phyloP scores from a whole-genome alignment of 1,140 invertebrate species.

The Aphis gossypii region DNA sequence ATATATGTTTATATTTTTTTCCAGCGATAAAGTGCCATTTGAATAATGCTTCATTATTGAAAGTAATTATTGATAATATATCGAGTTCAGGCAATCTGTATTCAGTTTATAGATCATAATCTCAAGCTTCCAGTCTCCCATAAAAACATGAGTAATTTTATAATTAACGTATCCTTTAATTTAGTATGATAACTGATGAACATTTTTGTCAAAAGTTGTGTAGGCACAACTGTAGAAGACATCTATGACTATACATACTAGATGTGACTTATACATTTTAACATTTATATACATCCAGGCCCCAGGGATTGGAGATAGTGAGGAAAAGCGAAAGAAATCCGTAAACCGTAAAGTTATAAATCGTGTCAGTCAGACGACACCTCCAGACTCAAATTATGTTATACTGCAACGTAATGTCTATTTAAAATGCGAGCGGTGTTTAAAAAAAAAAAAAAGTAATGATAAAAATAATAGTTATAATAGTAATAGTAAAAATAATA shows the following conservation, averaged over 20 bases:
- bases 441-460: neutral
- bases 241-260: neutral
- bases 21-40: too few relatives aligned
- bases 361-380: neutral
- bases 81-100: neutral
- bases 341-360: conserved; percentile 13
- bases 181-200: neutral
- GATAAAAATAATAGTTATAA: conserved; percentile 1
- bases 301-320: neutral
- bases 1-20: neutral
- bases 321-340: neutral
- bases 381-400: neutral
- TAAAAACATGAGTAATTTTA: neutral
- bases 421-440: conserved; percentile 8
- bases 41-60: neutral
- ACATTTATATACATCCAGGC: neutral
- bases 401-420: neutral
- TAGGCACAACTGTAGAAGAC: neutral
- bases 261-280: neutral
- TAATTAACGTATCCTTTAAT: neutral
- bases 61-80: neutral
- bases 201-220: neutral
- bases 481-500: conserved; percentile 3
- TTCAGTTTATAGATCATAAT: neutral
- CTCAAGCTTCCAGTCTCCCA: neutral